Percentiles rank a stretch among this genome's conserved stretches.
Evolutionary conservation across 2,888 invertebrate genomes (phyloP).

Genomic region (Tenthredo scrophulariae): DNA sequence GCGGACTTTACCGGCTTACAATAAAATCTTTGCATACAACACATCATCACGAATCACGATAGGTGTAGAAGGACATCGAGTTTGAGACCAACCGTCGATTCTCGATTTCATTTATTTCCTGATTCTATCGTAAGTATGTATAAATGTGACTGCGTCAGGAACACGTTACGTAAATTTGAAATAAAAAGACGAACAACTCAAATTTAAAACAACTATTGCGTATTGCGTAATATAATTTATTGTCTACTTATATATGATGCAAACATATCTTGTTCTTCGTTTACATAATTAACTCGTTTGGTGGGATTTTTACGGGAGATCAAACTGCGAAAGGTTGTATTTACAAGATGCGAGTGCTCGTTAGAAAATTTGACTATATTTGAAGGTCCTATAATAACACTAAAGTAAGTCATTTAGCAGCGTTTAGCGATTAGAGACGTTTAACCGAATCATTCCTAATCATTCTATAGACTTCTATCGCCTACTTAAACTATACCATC

Average conservation of each 20-base stretch:
- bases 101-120: conserved; percentile 9
- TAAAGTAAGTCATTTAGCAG: neutral
- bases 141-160: neutral
- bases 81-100: conserved; percentile 26
- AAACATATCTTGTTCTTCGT: conserved; percentile 24
- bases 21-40: neutral
- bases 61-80: neutral
- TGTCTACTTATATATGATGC: neutral
- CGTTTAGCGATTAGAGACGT: neutral
- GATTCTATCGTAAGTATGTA: neutral
- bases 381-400: neutral
- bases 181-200: neutral
- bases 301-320: neutral
- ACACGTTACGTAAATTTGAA: conserved; percentile 15
- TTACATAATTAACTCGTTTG: conserved; percentile 15
- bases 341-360: neutral
- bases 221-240: conserved; percentile 3
- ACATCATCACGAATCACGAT: neutral
- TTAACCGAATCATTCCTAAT: neutral
- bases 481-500: neutral
- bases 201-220: conserved; percentile 9
- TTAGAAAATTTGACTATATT: neutral
- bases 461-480: neutral
- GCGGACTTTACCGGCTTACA: conserved; percentile 6
- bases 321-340: neutral